Percentiles rank a stretch among this genome's conserved stretches.
Conservation (phyloP, 2,888 invertebrate genomes). For the Hemaris fuciformis region DNA sequence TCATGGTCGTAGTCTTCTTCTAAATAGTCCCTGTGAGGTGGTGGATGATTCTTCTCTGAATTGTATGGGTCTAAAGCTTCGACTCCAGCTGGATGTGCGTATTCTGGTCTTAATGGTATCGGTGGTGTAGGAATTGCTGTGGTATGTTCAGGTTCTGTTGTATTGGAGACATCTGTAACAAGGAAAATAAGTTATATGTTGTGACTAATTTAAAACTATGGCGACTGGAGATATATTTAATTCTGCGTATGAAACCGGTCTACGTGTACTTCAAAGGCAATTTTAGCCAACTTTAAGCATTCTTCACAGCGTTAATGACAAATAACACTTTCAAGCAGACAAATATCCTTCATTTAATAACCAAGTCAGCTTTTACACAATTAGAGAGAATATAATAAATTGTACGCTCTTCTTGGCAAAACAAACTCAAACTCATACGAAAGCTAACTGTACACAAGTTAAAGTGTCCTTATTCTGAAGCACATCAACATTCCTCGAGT, state of each 20-base stretch:
- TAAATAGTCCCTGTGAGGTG: constrained; percentile 66
- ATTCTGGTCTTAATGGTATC: constrained; percentile 70
- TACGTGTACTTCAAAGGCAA: background rate
- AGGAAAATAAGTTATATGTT: constrained; percentile 25
- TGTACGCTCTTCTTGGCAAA: background rate
- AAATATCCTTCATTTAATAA: background rate
- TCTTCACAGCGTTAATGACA: background rate
- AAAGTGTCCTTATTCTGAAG: background rate
- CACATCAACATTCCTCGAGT: background rate
- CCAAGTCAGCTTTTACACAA: background rate
- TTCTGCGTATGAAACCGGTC: no score
- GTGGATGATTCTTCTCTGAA: constrained; percentile 67
- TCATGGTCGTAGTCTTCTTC: constrained; percentile 78
- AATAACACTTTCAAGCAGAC: background rate
- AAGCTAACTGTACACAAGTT: background rate
- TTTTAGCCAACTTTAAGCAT: background rate
- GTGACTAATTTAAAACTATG: no score
- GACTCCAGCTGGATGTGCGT: constrained; percentile 74
- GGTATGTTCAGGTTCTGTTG: constrained; percentile 58
- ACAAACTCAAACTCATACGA: background rate
- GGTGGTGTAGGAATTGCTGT: constrained; percentile 60
- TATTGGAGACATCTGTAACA: constrained; percentile 68
- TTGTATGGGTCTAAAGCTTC: constrained; percentile 76
- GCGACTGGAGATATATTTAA: no score
- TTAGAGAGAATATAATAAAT: background rate